Conservation (phyloP, 1,140 invertebrate genomes). For the Pteromalus puparum region DNA sequence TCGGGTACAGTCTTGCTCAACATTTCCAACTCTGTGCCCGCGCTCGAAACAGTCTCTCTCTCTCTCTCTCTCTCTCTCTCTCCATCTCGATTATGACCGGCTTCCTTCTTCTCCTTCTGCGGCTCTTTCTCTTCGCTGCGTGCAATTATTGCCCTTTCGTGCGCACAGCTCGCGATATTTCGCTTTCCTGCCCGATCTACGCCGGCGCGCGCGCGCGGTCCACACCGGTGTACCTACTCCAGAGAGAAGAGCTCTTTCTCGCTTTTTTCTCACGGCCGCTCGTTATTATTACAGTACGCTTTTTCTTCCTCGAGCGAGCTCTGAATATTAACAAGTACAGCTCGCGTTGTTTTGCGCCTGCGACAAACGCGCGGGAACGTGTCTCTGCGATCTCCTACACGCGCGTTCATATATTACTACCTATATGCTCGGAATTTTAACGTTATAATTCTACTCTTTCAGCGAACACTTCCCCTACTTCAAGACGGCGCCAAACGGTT, state of each 20-base stretch:
- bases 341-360: background rate
- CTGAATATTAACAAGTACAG: background rate
- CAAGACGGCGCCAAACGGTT: conserved; percentile 96
- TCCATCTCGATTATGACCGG: background rate
- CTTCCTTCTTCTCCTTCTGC: background rate
- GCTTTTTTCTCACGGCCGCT: background rate
- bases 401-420: too few species aligned
- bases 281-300: background rate
- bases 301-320: background rate
- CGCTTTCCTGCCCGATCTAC: too few species aligned
- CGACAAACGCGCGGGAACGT: background rate
- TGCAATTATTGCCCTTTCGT: conserved; percentile 1
- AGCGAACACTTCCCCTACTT: conserved; percentile 98
- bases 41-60: background rate
- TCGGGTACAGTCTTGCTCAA: conserved; percentile 38
- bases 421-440: too few species aligned
- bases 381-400: too few species aligned
- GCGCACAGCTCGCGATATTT: background rate
- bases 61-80: background rate
- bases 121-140: background rate
- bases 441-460: conserved; percentile 66
- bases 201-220: too few species aligned
- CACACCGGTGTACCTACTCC: too few species aligned
- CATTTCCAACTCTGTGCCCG: background rate
- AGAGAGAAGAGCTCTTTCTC: background rate